phyloP scores from a whole-genome alignment of 2,888 invertebrate species.

The Merodon equestris region DNA sequence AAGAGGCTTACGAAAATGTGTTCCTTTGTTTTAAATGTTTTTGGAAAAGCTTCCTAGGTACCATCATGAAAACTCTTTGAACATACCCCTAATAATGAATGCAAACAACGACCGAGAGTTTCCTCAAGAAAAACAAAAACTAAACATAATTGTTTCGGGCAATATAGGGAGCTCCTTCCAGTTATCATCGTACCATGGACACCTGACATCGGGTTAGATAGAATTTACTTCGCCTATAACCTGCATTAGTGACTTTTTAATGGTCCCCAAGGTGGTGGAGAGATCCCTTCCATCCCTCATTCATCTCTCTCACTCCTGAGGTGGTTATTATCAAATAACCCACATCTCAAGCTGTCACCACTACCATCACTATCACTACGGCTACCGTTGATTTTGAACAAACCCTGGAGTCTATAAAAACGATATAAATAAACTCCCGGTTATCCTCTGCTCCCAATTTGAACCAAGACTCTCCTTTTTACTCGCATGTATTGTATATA shows the following conservation, averaged over 20 bases:
- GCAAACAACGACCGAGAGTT: too few relatives aligned
- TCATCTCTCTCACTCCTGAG: background rate
- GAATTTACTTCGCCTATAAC: slow-evolving; percentile 14
- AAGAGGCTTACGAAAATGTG: too few relatives aligned
- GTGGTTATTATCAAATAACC: too few relatives aligned
- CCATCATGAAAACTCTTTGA: slow-evolving; percentile 11
- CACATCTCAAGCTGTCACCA: slow-evolving; percentile 20
- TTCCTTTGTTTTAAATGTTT: too few relatives aligned
- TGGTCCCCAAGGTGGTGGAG: slow-evolving; percentile 2
- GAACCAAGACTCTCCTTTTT: too few relatives aligned
- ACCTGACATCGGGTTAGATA: slow-evolving; percentile 28
- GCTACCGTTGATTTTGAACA: background rate
- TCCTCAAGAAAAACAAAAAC: background rate
- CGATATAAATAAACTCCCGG: slow-evolving; percentile 20
- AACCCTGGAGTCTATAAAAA: background rate
- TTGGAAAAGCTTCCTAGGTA: too few relatives aligned
- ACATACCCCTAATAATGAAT: background rate
- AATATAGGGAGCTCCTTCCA: slow-evolving; percentile 3
- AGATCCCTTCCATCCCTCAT: background rate
- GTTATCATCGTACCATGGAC: slow-evolving; percentile 3
- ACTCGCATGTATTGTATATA: too few relatives aligned
- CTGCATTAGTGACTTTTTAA: slow-evolving; percentile 35
- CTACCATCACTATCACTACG: background rate
- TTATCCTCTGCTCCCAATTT: too few relatives aligned
- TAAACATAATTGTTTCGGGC: slow-evolving; percentile 38